Percentiles rank a stretch among this genome's conserved stretches.
These are phyloP conservation scores for Mirounga angustirostris DNA, from an alignment of 2,113 vertebrate genomes.

Conservation along the genomic window DNA sequence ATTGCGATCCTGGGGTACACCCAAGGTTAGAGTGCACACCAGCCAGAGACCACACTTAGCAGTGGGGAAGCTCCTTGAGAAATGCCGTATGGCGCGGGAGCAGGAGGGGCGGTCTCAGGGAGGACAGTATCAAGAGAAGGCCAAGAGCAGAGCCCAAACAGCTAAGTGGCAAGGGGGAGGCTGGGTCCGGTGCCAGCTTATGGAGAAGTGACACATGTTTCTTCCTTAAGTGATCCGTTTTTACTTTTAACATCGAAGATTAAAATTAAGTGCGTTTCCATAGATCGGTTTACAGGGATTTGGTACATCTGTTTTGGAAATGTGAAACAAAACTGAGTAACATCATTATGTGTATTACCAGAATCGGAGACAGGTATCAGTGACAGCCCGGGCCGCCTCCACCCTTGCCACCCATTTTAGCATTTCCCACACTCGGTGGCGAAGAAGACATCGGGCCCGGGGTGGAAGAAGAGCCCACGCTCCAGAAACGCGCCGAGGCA, in stretches of 20 bases:
- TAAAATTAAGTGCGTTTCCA: constrained; percentile 86
- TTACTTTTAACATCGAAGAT: constrained; percentile 79
- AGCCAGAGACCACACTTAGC: not conserved
- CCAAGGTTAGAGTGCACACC: not conserved
- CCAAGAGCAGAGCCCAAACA: not conserved
- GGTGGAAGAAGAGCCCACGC: not conserved
- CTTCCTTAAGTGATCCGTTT: constrained; percentile 86
- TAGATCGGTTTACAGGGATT: constrained; percentile 91
- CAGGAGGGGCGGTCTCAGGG: not conserved
- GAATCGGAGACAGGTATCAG: constrained; percentile 88
- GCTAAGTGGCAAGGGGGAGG: not conserved
- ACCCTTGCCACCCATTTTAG: not conserved
- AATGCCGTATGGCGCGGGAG: too few species aligned
- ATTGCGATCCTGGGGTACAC: not conserved
- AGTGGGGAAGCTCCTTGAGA: not conserved
- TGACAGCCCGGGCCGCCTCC: constrained; percentile 73
- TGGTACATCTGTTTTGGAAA: constrained; percentile 90
- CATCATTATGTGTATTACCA: constrained; percentile 89
- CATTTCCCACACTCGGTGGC: not conserved
- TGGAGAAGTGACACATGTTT: constrained; percentile 84
- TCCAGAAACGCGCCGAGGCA: not conserved
- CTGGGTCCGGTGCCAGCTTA: constrained; percentile 65
- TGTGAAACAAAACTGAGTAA: constrained; percentile 88
- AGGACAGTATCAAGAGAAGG: not conserved
- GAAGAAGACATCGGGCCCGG: not conserved